Evolutionary conservation across 2,888 invertebrate species (phyloP).

Genomic region (Amaurobius ferox): DNA sequence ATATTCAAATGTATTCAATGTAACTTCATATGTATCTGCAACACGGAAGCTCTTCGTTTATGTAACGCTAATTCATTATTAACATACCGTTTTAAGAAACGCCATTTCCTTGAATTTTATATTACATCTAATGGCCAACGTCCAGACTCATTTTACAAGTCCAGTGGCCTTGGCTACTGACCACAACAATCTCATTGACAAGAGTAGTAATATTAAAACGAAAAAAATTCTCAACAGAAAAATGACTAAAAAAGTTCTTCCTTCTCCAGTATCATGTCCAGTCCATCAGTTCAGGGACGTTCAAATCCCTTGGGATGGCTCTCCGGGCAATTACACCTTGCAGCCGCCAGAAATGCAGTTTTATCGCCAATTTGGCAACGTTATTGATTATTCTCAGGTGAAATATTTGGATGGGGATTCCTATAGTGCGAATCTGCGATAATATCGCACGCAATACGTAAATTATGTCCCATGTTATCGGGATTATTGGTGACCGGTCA

Average conservation of each 20-base stretch:
- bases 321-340: conserved; percentile 39
- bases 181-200: conserved; percentile 8
- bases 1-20: no score
- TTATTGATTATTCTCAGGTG: background rate
- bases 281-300: conserved; percentile 52
- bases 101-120: background rate
- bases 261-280: background rate
- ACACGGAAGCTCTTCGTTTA: background rate
- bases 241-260: background rate
- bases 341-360: background rate
- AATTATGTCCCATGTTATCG: background rate
- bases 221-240: background rate
- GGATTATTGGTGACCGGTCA: no score
- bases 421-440: background rate
- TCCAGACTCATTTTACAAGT: background rate
- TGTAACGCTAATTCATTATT: background rate
- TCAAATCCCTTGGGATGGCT: conserved; percentile 36
- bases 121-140: background rate
- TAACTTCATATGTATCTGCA: background rate
- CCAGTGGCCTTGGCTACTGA: background rate
- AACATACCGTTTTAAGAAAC: background rate
- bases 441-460: background rate
- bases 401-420: background rate
- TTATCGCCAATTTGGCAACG: background rate
- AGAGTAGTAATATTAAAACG: background rate